These are phyloP conservation scores for Drosophila burlai DNA, from an alignment of 1,140 invertebrate genomes.

Conservation along the genomic window DNA sequence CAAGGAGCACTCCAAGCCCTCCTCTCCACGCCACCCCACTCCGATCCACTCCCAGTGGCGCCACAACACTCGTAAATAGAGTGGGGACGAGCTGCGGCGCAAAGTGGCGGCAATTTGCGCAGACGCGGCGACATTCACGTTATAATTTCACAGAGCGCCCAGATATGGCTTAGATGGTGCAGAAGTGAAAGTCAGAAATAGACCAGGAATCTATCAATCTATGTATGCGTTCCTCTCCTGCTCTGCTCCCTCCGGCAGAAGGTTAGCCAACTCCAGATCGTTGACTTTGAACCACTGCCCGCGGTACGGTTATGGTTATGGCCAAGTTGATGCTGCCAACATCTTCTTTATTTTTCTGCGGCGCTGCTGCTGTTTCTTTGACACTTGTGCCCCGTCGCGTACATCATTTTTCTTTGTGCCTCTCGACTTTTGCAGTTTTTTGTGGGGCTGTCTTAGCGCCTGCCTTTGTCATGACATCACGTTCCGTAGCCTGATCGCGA, in stretches of 20 bases:
- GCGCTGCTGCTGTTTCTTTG: conserved; percentile 35
- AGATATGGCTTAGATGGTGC: conserved; percentile 21
- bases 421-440: conserved; percentile 10
- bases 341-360: conserved; percentile 30
- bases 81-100: conserved; percentile 31
- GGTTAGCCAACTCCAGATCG: conserved; percentile 45
- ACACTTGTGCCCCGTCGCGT: conserved; percentile 66
- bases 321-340: conserved; percentile 35
- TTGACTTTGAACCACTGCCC: conserved; percentile 58
- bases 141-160: conserved; percentile 62
- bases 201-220: conserved; percentile 29
- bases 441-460: conserved; percentile 50
- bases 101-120: conserved; percentile 70
- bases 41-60: conserved; percentile 51
- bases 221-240: background rate
- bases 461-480: conserved; percentile 71
- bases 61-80: conserved; percentile 56
- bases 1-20: conserved; percentile 5
- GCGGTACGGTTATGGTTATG: conserved; percentile 37
- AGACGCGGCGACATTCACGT: conserved; percentile 70
- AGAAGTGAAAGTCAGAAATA: conserved; percentile 71
- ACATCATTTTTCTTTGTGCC: conserved; percentile 53
- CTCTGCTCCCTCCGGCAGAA: conserved; percentile 4
- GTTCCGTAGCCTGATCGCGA: conserved; percentile 37
- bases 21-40: conserved; percentile 7